Evolutionary conservation across 2,113 vertebrate species (phyloP).

Genomic region (Bucco capensis): DNA sequence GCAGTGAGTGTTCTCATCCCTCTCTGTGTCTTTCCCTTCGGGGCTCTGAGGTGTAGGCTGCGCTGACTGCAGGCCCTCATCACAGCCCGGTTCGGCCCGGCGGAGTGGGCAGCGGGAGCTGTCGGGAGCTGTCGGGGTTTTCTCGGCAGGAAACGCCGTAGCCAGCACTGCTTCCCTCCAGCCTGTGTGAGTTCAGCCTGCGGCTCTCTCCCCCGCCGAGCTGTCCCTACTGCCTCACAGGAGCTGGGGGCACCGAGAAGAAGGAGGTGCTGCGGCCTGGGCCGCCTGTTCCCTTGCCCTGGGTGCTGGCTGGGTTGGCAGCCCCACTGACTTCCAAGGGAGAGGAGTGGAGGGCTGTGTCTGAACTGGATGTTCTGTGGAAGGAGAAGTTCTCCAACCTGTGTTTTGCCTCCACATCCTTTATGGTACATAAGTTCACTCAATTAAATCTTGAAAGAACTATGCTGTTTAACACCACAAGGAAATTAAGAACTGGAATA

Average conservation of each 20-base stretch:
- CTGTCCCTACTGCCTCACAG: fast-evolving
- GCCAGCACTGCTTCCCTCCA: fast-evolving
- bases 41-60: too few relatives aligned
- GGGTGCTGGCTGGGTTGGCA: background rate
- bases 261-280: background rate
- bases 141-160: fast-evolving
- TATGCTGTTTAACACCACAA: too few relatives aligned
- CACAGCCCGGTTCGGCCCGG: too few relatives aligned
- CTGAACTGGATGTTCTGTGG: fast-evolving
- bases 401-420: fast-evolving
- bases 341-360: fast-evolving
- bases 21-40: too few relatives aligned
- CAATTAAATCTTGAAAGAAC: background rate
- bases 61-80: background rate
- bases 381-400: background rate
- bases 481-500: background rate
- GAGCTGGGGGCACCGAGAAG: too few relatives aligned
- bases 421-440: fast-evolving
- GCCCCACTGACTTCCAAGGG: fast-evolving
- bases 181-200: background rate
- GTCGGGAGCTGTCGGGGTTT: fast-evolving
- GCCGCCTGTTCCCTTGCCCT: fast-evolving
- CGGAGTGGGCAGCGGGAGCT: too few relatives aligned
- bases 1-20: too few relatives aligned
- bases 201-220: too few relatives aligned